Evolutionary conservation across 2,888 invertebrate species (phyloP), one percentile per base, ranked within the genome.

Genomic region (Brachyopa scutellaris): DNA sequence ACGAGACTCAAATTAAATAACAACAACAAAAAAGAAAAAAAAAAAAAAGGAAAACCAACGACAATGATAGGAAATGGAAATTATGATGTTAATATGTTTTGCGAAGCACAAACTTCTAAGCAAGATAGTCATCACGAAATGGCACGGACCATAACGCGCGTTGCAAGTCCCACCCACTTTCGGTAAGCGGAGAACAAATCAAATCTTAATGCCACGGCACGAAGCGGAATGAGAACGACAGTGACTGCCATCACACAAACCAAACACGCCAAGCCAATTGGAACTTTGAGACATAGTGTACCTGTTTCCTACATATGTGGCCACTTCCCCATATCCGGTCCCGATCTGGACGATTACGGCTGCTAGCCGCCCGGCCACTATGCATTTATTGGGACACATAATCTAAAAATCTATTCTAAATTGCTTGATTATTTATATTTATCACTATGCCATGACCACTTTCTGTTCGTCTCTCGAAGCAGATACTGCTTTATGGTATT

Each of bases 251-350:
- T 33, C n/a, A 55, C 45, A 45, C 55, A 23, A 42, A 55, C 42
- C 53, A 33, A 55, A 13, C 42, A 67, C 33, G n/a, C 11, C 33
- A 45, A 53, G 33, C 67, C 55, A 67, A 67, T 55, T 67, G 53
- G 33, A 67, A 55, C 66, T 67, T 55, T 67, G 67, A 67, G 53
- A 67, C 42, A 67, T 51, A 45, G 19, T 45, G 45, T 67, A 67
- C 53, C 53, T 67, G 55, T 55, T 61, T 42, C 42, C 45, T 67
- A n/a, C n/a, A n/a, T n/a, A 55, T 33, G 53, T 45, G 23, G 45
- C 21, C 67, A 45, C 55, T 55, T 67, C 55, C 45, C 31, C 67
- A 67, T 45, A 67, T 67, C 67, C 55, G 67, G 67, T 42, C 31
- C 42, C 42, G 67, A 67, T 42, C 53, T 55, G 42, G 66, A 55